A percentile compares a stretch with the other conserved stretches of the same genome.
Conservation (phyloP, 2,888 invertebrate genomes). For the Scaptomyza tumidula region DNA sequence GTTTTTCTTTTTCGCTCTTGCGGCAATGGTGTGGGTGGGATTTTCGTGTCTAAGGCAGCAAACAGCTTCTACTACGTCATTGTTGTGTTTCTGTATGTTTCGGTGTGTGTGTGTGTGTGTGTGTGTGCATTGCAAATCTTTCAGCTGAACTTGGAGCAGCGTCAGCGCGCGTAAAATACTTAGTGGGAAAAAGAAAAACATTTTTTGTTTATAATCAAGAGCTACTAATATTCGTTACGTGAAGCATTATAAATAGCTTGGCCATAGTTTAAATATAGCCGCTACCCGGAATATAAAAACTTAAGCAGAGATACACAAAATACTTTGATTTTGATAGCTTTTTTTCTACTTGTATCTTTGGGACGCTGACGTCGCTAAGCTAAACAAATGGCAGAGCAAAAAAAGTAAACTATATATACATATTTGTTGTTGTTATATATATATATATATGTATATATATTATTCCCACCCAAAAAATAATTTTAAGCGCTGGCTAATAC, state of each 20-base stretch:
- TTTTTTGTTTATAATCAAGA: constrained; percentile 73
- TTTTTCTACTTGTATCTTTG: constrained; percentile 13
- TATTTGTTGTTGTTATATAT: constrained; percentile 3
- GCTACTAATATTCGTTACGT: constrained; percentile 73
- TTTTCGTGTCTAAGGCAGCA: constrained; percentile 28
- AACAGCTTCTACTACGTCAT: constrained; percentile 44
- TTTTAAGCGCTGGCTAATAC: constrained; percentile 43
- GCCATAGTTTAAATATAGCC: constrained; percentile 60
- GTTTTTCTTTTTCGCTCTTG: constrained; percentile 16
- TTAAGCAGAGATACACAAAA: constrained; percentile 41
- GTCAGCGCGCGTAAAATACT: constrained; percentile 64
- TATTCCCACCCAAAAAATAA: not conserved
- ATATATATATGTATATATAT: not conserved
- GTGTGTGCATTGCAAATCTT: constrained; percentile 50
- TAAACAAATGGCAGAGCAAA: constrained; percentile 56
- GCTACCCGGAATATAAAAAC: constrained; percentile 30
- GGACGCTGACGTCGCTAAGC: constrained; percentile 47
- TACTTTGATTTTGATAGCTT: constrained; percentile 12
- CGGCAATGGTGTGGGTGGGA: constrained; percentile 46
- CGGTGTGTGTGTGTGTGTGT: constrained; percentile 4
- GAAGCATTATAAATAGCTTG: constrained; percentile 67
- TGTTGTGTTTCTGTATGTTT: constrained; percentile 34
- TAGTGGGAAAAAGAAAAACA: constrained; percentile 55
- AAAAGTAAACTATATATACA: constrained; percentile 18
- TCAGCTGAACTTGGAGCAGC: constrained; percentile 68